Percentiles rank a stretch among this genome's conserved stretches.
phyloP scores from a whole-genome alignment of 2,113 vertebrate genomes.

The Cricetomys ansorgei region DNA sequence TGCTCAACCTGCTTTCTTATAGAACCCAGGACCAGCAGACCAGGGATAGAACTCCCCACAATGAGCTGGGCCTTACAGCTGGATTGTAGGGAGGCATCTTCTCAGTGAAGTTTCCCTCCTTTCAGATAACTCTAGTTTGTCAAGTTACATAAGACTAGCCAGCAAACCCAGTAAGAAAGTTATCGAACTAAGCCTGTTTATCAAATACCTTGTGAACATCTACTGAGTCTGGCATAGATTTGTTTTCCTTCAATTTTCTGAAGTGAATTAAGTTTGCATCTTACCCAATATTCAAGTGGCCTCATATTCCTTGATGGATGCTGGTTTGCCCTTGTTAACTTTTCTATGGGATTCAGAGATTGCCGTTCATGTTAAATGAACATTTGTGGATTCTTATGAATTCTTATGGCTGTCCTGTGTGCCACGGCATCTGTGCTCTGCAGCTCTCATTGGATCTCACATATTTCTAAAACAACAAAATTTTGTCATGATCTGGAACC shows the following conservation, averaged over 20 bases:
- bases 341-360: not conserved
- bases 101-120: not conserved
- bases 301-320: not conserved
- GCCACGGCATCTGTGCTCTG: not conserved
- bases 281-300: not conserved
- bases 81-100: not conserved
- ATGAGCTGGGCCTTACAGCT: not conserved
- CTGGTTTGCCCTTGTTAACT: not conserved
- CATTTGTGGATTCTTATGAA: not conserved
- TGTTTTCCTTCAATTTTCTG: conserved; percentile 9
- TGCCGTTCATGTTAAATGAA: not conserved
- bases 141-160: not conserved
- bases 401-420: not conserved
- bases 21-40: not conserved
- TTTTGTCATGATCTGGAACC: not conserved
- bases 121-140: not conserved
- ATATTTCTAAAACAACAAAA: not conserved
- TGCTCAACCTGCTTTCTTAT: not conserved
- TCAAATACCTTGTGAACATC: not conserved
- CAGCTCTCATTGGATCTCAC: not conserved
- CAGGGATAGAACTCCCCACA: not conserved
- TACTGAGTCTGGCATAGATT: not conserved
- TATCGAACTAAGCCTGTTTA: not conserved
- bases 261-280: conserved; percentile 1
- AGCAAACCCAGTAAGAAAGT: not conserved